phyloP scores from a whole-genome alignment of 2,797 vertebrate species.

The Tragelaphus eurycerus region DNA sequence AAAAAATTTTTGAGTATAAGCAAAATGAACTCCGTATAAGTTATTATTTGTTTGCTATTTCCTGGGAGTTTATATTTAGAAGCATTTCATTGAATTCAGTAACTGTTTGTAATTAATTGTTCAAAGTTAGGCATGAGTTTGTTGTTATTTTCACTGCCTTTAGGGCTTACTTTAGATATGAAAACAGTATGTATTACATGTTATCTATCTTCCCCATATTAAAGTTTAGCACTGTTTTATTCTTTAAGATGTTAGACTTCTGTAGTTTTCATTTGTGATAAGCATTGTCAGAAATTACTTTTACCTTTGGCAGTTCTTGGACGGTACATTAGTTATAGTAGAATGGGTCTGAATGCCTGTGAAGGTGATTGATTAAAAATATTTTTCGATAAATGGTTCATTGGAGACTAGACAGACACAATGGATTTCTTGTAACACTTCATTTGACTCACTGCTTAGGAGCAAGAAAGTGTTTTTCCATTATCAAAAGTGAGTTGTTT shows the following conservation, averaged over 20 bases:
- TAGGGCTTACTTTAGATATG: not conserved
- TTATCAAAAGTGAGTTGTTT: slow-evolving; percentile 43
- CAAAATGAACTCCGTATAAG: not conserved
- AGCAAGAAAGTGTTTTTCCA: not conserved
- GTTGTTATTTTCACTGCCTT: not conserved
- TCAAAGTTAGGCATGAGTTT: not conserved
- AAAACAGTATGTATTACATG: not conserved
- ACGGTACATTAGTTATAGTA: not conserved
- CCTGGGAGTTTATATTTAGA: not conserved
- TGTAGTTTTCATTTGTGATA: slow-evolving; percentile 47
- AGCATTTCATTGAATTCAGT: not conserved
- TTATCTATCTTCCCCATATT: not conserved
- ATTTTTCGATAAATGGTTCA: slow-evolving; percentile 31
- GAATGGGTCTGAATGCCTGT: not conserved
- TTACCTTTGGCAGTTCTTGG: not conserved
- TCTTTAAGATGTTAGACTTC: slow-evolving; percentile 38
- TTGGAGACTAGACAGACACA: not conserved
- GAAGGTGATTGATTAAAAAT: slow-evolving; percentile 38
- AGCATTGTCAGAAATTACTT: slow-evolving; percentile 58
- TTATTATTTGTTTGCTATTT: not conserved
- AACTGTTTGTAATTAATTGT: not conserved
- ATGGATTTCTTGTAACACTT: slow-evolving; percentile 2
- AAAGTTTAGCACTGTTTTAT: slow-evolving; percentile 55
- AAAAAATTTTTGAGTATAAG: not conserved
- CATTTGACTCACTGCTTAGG: not conserved